These are phyloP conservation scores for Drosophila bipectinata DNA, from an alignment of 1,140 invertebrate species.

Conservation along the genomic window DNA sequence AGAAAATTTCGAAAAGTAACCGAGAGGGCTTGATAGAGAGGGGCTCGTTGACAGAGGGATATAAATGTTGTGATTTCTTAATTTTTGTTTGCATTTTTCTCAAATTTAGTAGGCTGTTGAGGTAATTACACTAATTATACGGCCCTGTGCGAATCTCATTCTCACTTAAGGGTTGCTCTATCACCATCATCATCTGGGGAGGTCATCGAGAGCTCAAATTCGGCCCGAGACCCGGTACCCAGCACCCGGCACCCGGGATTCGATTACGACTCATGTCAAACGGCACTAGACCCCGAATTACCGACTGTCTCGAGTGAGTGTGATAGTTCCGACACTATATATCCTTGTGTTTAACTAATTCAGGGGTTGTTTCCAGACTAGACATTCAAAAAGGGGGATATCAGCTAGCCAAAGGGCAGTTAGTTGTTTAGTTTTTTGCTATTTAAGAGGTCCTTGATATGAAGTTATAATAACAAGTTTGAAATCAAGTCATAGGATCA, in stretches of 20 bases:
- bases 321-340: conserved; percentile 11
- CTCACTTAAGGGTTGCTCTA: conserved; percentile 58
- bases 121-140: conserved; percentile 82
- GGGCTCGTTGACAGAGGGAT: conserved; percentile 73
- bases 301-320: conserved; percentile 32
- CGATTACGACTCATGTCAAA: conserved; percentile 58
- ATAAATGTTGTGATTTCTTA: conserved; percentile 84
- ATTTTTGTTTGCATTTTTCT: conserved; percentile 83
- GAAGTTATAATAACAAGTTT: too few species aligned
- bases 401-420: not conserved
- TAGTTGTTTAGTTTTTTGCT: not conserved
- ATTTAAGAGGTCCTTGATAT: not conserved
- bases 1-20: not conserved
- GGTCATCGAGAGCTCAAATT: conserved; percentile 46
- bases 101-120: conserved; percentile 80
- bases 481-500: too few species aligned
- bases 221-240: not conserved
- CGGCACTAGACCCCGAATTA: conserved; percentile 34
- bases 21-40: conserved; percentile 7
- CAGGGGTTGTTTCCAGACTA: not conserved
- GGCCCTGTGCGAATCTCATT: conserved; percentile 30
- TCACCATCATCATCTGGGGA: conserved; percentile 1
- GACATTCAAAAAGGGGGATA: not conserved
- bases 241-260: conserved; percentile 8
- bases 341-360: not conserved